Percentiles rank a stretch among this genome's conserved stretches.
phyloP scores from a whole-genome alignment of 2,797 vertebrate genomes.

The Eremophila alpestris region DNA sequence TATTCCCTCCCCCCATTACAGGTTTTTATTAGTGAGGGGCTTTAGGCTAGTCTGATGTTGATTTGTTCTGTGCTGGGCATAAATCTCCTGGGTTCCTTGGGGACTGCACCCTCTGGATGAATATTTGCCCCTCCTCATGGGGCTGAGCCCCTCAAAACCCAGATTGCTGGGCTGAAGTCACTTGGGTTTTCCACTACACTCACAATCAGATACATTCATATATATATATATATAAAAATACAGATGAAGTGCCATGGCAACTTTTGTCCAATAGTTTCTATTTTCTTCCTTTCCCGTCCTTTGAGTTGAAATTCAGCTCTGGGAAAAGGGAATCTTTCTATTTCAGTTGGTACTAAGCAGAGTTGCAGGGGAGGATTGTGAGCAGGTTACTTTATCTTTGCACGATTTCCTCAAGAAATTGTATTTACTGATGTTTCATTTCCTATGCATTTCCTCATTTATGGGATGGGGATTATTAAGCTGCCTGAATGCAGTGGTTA shows the following conservation, averaged over 20 bases:
- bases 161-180: not conserved
- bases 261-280: not conserved
- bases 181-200: not conserved
- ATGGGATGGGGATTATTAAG: constrained; percentile 25
- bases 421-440: constrained; percentile 36
- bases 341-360: not conserved
- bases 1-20: not conserved
- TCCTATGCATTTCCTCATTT: constrained; percentile 12
- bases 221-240: not conserved
- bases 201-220: not conserved
- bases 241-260: not conserved
- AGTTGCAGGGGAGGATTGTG: not conserved
- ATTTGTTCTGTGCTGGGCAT: constrained; percentile 10
- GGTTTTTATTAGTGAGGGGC: not conserved
- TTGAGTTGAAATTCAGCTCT: not conserved
- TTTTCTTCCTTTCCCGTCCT: not conserved
- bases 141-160: not conserved
- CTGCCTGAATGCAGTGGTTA: not conserved
- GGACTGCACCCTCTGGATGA: not conserved
- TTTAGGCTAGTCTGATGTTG: not conserved
- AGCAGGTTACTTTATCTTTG: not conserved
- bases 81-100: not conserved
- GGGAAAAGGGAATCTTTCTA: not conserved
- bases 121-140: not conserved
- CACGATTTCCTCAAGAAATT: constrained; percentile 19